phyloP scores from a whole-genome alignment of 2,888 invertebrate species.

The Plebejus argus region DNA sequence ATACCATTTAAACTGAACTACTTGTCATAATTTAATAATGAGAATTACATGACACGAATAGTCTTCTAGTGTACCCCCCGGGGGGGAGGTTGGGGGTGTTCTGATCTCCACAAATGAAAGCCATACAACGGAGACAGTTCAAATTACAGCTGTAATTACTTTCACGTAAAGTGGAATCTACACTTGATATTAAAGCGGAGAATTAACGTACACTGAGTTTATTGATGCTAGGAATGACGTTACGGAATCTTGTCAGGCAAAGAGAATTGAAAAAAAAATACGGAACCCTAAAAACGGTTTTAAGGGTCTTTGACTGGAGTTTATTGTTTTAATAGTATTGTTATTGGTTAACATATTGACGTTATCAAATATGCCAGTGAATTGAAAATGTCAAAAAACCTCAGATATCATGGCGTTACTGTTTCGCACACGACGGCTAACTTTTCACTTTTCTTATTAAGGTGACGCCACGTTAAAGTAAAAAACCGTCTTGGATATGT shows the following conservation, averaged over 20 bases:
- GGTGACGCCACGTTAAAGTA: too few species aligned
- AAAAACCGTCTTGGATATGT: too few species aligned
- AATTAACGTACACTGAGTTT: conserved; percentile 12
- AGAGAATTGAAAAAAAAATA: not conserved
- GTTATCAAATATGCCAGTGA: not conserved
- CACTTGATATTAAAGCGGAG: not conserved
- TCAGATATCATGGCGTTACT: not conserved
- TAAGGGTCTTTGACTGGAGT: too few species aligned
- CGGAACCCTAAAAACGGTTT: too few species aligned
- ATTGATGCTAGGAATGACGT: not conserved
- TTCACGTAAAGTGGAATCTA: conserved; percentile 1
- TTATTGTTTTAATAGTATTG: not conserved
- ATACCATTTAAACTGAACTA: not conserved
- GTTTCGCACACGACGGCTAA: not conserved
- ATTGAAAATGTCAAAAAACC: not conserved
- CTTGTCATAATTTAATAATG: conserved; percentile 22
- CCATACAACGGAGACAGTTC: conserved; percentile 29
- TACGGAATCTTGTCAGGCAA: not conserved
- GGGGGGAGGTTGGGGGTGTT: not conserved
- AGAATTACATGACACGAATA: not conserved
- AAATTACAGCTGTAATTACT: conserved; percentile 30
- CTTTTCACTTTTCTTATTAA: not conserved
- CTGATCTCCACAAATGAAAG: conserved; percentile 29
- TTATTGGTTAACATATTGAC: not conserved
- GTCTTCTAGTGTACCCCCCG: conserved; percentile 5